Percentiles rank a stretch among this genome's conserved stretches.
phyloP scores from a whole-genome alignment of 2,888 invertebrate species.

The Chrysina gloriosa region DNA sequence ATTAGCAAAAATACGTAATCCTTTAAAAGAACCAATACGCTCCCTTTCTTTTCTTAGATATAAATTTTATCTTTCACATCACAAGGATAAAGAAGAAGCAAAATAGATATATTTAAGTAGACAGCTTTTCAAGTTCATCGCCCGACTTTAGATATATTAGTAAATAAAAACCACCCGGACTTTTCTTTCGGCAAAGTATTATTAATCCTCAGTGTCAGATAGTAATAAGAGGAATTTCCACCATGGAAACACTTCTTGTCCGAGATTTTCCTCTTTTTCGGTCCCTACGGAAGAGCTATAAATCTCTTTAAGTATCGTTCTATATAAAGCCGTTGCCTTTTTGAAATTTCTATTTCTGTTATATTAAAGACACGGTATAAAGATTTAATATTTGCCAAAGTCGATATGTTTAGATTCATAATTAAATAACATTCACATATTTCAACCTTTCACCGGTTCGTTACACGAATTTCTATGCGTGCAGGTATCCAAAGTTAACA shows the following conservation, averaged over 20 bases:
- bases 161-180: conserved; percentile 35
- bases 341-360: neutral
- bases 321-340: conserved; percentile 32
- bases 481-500: too few species aligned
- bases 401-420: too few species aligned
- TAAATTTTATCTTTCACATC: conserved; percentile 12
- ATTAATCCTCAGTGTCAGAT: conserved; percentile 42
- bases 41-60: neutral
- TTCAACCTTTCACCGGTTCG: neutral
- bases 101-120: conserved; percentile 21
- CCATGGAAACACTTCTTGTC: conserved; percentile 30
- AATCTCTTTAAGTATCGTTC: conserved; percentile 39
- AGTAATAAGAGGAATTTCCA: conserved; percentile 38
- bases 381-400: neutral
- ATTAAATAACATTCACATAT: too few species aligned
- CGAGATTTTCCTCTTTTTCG: conserved; percentile 30
- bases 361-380: neutral
- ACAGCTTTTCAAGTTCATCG: conserved; percentile 25
- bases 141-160: conserved; percentile 34
- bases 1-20: too few species aligned
- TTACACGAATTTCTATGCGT: neutral
- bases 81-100: neutral
- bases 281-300: conserved; percentile 33
- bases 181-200: conserved; percentile 37
- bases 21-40: neutral